Base-by-base conservation (phyloP, 1,140 invertebrate species). In the Amyelois transitella region DNA sequence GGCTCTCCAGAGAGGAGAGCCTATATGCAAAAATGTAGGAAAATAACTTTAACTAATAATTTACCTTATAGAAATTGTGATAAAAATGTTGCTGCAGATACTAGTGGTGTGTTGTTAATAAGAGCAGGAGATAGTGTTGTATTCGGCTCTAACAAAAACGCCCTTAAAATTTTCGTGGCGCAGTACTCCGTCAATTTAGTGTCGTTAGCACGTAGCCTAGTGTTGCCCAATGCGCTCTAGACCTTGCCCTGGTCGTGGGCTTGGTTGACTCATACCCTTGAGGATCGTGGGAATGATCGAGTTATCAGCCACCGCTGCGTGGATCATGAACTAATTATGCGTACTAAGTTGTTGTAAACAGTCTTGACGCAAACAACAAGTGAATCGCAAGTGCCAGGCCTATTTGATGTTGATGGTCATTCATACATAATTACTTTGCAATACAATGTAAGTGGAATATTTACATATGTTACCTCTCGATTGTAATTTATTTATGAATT, bases 121-220 rank as follows among this genome's bases (percentile, higher is more conserved):
- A 6, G n/a, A 1, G 32, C 1, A n/a, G n/a, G n/a, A n/a, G n/a
- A n/a, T n/a, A n/a, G n/a, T n/a, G n/a, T n/a, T n/a, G n/a, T n/a
- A 38, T 38, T 6, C 32, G 17, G 8, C 21, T 53, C 53, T 68
- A 66, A 71, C n/a, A 48, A 64, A 43, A 64, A 64, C 47, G 66
- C 66, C 70, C 68, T 73, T 75, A 62, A 49, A 64, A 43, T 65
- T 69, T 64, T 61, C 48, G 60, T 55, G 55, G 51, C 62, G 62
- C 62, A 58, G 59, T 61, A 55, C 51, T 53, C 53, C 18, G 28
- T 32, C 64, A 70, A 57, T 75, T 70, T 56, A 53, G 55, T 55
- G 60, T 71, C 72, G 70, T 84, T 84, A 81, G 57, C 80, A 80
- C 78, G 81, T 81, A 72, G 64, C 51, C 48, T 21, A 20, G 12